phyloP scores from a whole-genome alignment of 1,140 invertebrate species.

The Diuraphis noxia region DNA sequence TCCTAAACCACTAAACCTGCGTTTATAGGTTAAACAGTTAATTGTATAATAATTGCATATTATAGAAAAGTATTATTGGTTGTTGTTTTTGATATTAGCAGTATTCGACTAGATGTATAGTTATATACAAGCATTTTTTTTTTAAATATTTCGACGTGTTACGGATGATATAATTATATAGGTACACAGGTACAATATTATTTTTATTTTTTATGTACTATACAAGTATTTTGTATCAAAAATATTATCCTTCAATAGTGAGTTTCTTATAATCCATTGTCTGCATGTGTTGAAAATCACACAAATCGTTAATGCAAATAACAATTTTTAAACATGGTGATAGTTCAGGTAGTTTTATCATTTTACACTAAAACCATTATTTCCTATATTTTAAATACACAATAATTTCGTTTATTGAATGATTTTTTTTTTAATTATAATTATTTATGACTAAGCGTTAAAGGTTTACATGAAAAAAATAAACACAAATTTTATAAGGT shows the following conservation, averaged over 20 bases:
- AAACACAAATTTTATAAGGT: not conserved
- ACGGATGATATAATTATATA: no score
- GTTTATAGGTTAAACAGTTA: not conserved
- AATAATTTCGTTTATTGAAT: not conserved
- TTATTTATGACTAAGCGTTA: not conserved
- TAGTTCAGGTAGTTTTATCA: not conserved
- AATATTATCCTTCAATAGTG: no score
- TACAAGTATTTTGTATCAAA: no score
- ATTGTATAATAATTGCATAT: not conserved
- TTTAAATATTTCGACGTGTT: not conserved
- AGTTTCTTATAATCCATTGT: no score
- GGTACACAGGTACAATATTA: no score
- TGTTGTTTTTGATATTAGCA: no score
- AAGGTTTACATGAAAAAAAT: not conserved
- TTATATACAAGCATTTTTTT: not conserved
- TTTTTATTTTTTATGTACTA: no score
- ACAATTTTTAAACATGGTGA: no score
- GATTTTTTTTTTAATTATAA: not conserved
- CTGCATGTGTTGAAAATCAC: no score
- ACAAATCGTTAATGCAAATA: no score
- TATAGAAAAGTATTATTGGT: no score
- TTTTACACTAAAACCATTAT: not conserved
- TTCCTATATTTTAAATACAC: not conserved
- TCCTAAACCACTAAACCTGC: not conserved
- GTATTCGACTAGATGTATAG: not conserved